Conservation (phyloP, 2,797 vertebrate species). For the Coendou prehensilis region DNA sequence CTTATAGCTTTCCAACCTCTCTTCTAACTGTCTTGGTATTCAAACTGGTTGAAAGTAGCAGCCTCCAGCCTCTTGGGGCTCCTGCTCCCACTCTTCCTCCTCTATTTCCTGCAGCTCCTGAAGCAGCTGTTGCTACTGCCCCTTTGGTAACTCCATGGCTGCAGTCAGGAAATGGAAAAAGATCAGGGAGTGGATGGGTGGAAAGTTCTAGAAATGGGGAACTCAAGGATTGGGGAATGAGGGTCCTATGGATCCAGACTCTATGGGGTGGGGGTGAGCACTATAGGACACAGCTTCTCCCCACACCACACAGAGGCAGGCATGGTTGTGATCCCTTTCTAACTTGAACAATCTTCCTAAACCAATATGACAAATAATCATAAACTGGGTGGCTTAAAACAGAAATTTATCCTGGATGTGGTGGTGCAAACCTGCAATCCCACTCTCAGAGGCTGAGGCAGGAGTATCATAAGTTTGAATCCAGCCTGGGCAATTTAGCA, state of each 20-base stretch:
- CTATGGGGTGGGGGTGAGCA: constrained; percentile 11
- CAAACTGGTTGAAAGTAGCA: constrained; percentile 94
- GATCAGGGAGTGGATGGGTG: constrained; percentile 64
- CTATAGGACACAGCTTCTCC: constrained; percentile 72
- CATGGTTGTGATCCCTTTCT: constrained; percentile 62
- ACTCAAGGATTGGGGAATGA: constrained; percentile 21
- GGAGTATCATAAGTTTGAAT: not conserved
- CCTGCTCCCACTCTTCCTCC: constrained; percentile 83
- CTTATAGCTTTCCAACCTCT: constrained; percentile 81
- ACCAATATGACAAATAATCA: not conserved
- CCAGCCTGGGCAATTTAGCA: not conserved
- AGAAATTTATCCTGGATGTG: not conserved
- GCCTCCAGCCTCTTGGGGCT: constrained; percentile 87
- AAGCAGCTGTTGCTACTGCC: constrained; percentile 60
- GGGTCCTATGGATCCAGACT: constrained; percentile 64
- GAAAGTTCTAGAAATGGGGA: constrained; percentile 63
- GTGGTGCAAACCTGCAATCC: not conserved
- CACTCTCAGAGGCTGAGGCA: not conserved
- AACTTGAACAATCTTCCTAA: not conserved
- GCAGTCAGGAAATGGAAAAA: constrained; percentile 68
- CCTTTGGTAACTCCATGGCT: constrained; percentile 88
- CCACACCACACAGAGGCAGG: constrained; percentile 78
- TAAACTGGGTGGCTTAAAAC: not conserved
- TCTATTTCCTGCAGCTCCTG: constrained; percentile 75
- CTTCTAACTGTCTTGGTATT: constrained; percentile 97